Conservation (phyloP, 2,113 vertebrate genomes). For the Neoarius graeffei region DNA sequence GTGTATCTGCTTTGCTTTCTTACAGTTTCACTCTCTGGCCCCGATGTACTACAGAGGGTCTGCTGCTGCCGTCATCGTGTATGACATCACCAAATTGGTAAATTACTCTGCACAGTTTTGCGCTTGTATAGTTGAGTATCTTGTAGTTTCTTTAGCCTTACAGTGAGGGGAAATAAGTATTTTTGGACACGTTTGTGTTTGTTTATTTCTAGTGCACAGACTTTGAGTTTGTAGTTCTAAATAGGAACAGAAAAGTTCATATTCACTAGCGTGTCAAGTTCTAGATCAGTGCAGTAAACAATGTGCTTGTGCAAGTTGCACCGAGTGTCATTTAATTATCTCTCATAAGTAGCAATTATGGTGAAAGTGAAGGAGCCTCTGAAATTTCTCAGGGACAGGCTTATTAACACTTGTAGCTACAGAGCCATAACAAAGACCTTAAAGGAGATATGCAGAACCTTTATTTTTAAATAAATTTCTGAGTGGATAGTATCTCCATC, state of each 20-base stretch:
- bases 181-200: not conserved
- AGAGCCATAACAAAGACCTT: not conserved
- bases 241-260: no score
- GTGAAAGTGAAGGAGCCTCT: not conserved
- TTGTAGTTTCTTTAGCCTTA: not conserved
- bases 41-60: constrained; percentile 98
- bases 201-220: no score
- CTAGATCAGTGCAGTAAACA: no score
- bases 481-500: no score
- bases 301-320: no score
- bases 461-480: no score
- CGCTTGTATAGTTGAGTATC: not conserved
- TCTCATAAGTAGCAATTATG: not conserved
- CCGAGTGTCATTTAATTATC: not conserved
- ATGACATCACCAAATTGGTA: constrained; percentile 98
- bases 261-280: no score
- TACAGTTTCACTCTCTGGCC: constrained; percentile 95
- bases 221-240: no score
- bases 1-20: constrained; percentile 43
- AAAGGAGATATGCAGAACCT: not conserved
- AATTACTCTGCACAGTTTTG: constrained; percentile 43
- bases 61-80: constrained; percentile 95
- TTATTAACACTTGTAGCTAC: no score
- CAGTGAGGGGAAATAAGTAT: not conserved
- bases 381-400: not conserved